phyloP scores from a whole-genome alignment of 2,888 invertebrate species.

The Netelia melanura region DNA sequence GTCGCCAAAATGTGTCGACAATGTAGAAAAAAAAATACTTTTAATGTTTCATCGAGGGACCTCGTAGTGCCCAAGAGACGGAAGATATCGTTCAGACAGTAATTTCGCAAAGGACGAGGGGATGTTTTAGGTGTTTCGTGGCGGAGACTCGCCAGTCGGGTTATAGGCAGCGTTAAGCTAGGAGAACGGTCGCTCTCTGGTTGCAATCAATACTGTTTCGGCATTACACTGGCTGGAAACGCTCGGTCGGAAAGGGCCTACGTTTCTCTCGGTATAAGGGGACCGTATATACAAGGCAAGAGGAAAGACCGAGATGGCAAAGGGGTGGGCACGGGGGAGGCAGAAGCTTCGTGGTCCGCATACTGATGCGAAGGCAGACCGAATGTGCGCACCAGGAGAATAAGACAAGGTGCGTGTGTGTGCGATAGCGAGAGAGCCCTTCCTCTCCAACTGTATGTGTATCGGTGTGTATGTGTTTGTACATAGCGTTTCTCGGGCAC shows the following conservation, averaged over 20 bases:
- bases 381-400: slow-evolving; percentile 74
- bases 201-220: slow-evolving; percentile 85
- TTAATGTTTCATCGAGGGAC: not conserved
- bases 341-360: slow-evolving; percentile 82
- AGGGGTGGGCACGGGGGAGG: slow-evolving; percentile 69
- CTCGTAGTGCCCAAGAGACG: not conserved
- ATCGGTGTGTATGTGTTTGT: slow-evolving; percentile 19
- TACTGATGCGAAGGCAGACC: slow-evolving; percentile 81
- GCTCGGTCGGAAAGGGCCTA: slow-evolving; percentile 83
- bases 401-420: slow-evolving; percentile 65
- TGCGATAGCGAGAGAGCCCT: slow-evolving; percentile 43
- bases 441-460: slow-evolving; percentile 17
- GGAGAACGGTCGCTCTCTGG: slow-evolving; percentile 72
- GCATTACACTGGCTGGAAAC: slow-evolving; percentile 83
- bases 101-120: slow-evolving; percentile 30
- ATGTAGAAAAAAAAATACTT: slow-evolving; percentile 5
- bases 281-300: slow-evolving; percentile 66
- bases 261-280: slow-evolving; percentile 78
- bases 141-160: slow-evolving; percentile 39
- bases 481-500: slow-evolving; percentile 43
- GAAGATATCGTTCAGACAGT: slow-evolving; percentile 32
- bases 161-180: slow-evolving; percentile 75
- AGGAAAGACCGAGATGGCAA: slow-evolving; percentile 67
- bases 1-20: not conserved
- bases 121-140: slow-evolving; percentile 51